These are phyloP conservation scores for Sylvia atricapilla DNA, from an alignment of 2,113 vertebrate species.

Conservation along the genomic window DNA sequence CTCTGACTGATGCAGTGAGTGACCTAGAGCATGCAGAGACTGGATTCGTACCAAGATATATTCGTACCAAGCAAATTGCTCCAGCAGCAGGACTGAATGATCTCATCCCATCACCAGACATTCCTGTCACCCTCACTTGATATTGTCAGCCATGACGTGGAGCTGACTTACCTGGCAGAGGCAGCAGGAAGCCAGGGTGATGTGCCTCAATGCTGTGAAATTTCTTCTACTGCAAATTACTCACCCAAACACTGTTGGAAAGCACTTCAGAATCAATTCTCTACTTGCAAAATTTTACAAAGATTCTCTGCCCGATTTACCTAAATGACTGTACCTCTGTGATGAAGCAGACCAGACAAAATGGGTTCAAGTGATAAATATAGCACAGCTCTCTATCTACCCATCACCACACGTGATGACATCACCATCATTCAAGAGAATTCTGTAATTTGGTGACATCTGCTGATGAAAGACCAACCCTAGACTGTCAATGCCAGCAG, in stretches of 20 bases:
- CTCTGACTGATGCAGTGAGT: background rate
- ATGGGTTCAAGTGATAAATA: constrained; percentile 11
- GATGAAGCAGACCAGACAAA: constrained; percentile 14
- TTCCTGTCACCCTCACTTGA: background rate
- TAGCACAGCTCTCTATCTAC: background rate
- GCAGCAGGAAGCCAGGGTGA: background rate
- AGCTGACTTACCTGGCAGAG: constrained; percentile 5
- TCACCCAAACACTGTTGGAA: background rate
- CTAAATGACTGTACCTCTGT: background rate
- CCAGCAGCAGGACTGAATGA: background rate
- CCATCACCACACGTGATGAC: accelerated
- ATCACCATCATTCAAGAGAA: background rate
- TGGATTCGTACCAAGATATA: background rate
- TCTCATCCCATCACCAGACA: background rate
- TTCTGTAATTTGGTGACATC: background rate
- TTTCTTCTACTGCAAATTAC: background rate
- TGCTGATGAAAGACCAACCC: background rate
- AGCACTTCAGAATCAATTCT: background rate
- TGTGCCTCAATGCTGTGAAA: background rate
- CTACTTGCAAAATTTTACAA: background rate
- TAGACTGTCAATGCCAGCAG: background rate
- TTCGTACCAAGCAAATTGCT: background rate
- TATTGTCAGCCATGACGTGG: background rate
- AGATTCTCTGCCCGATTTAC: background rate
- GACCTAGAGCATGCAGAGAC: background rate